Percentiles rank a stretch among this genome's conserved stretches.
Evolutionary conservation across 2,888 invertebrate species (phyloP).

Genomic region (Osedax frankpressi): DNA sequence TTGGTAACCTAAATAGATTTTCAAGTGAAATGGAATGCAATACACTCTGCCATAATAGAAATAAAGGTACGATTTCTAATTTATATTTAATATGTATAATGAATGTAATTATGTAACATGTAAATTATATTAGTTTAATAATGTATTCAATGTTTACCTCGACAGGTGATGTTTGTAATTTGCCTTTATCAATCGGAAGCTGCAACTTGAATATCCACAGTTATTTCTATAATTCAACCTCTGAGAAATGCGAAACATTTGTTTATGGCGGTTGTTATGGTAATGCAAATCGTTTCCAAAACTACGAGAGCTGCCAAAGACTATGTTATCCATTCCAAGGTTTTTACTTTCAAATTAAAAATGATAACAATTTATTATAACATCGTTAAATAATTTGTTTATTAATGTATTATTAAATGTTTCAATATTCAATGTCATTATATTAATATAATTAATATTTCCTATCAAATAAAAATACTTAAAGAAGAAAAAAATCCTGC

Average conservation of each 20-base stretch:
- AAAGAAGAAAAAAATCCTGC: too few relatives aligned
- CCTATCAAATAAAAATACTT: too few relatives aligned
- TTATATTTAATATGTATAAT: too few relatives aligned
- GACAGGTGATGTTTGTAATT: too few relatives aligned
- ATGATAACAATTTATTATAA: too few relatives aligned
- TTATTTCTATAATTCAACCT: neutral
- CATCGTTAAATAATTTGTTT: too few relatives aligned
- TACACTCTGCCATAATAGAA: neutral
- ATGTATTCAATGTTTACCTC: neutral
- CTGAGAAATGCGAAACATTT: neutral
- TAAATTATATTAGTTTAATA: neutral
- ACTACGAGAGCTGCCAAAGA: neutral
- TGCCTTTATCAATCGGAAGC: too few relatives aligned
- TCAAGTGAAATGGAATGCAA: neutral
- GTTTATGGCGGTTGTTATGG: neutral
- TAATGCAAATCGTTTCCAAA: neutral
- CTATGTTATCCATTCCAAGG: neutral
- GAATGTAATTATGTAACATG: neutral
- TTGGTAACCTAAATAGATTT: neutral
- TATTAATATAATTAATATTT: too few relatives aligned
- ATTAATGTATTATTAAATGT: too few relatives aligned
- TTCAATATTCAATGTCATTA: too few relatives aligned
- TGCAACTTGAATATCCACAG: neutral
- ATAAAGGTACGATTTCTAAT: too few relatives aligned
- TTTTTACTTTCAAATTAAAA: too few relatives aligned